Percentiles rank a stretch among this genome's conserved stretches.
These are phyloP conservation scores for Actias luna DNA, from an alignment of 2,888 invertebrate genomes.

Conservation along the genomic window DNA sequence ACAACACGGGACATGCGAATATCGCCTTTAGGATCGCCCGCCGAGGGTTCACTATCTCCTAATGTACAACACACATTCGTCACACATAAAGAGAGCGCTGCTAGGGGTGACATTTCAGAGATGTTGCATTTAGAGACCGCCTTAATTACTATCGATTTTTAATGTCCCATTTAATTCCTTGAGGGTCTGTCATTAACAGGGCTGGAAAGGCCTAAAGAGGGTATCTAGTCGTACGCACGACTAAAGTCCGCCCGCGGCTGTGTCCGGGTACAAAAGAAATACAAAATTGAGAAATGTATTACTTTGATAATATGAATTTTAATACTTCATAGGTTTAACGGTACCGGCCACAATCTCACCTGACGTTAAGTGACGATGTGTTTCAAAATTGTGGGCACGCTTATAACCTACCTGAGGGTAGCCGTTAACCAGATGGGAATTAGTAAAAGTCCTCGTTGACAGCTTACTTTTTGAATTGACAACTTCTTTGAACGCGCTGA, in stretches of 20 bases:
- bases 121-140: conserved; percentile 12
- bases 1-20: not conserved
- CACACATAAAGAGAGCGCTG: conserved; percentile 2
- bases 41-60: not conserved
- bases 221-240: conserved; percentile 1
- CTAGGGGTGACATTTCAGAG: conserved; percentile 10
- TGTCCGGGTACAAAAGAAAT: not conserved
- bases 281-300: not conserved
- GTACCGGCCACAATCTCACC: no score
- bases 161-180: conserved; percentile 13
- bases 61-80: not conserved
- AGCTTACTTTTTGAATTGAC: no score
- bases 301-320: no score
- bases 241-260: not conserved
- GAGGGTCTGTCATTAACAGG: conserved; percentile 11
- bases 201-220: conserved; percentile 8
- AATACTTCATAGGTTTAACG: no score
- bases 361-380: no score
- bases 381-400: no score
- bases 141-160: conserved; percentile 11
- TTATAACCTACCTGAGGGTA: no score
- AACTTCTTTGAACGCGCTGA: no score
- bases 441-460: no score
- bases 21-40: not conserved
- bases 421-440: no score